Evolutionary conservation across 2,113 vertebrate genomes (phyloP).

Genomic region (Gnathonemus echidnorhynchus): DNA sequence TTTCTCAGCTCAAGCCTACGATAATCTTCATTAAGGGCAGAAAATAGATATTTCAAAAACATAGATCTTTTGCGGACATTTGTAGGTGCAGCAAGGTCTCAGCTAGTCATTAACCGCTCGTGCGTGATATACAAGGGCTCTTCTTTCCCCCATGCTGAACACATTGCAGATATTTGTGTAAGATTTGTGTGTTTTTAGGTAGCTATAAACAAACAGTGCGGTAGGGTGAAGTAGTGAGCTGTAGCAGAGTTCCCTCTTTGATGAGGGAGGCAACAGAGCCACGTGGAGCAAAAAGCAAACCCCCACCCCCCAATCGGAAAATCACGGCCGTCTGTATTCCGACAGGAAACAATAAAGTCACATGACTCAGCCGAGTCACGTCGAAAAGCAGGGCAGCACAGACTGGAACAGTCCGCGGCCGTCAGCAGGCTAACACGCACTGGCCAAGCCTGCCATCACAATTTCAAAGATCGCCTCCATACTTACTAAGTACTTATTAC

Average conservation of each 20-base stretch:
- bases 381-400: background rate
- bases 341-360: background rate
- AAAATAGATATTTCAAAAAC: conserved; percentile 44
- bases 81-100: conserved; percentile 3
- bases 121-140: background rate
- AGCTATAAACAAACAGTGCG: background rate
- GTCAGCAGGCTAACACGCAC: background rate
- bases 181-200: background rate
- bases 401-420: background rate
- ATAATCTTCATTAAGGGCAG: conserved; percentile 50
- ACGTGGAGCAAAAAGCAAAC: background rate
- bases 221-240: background rate
- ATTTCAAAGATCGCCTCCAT: background rate
- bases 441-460: background rate
- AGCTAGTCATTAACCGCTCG: background rate
- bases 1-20: conserved; percentile 33
- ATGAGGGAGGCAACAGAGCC: background rate
- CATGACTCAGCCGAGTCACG: background rate
- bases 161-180: background rate
- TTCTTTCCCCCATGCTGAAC: background rate
- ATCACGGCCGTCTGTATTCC: background rate
- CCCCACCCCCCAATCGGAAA: background rate
- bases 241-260: background rate
- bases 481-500: background rate
- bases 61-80: conserved; percentile 42